A percentile compares a stretch with the other conserved stretches of the same genome.
Conservation (phyloP, 2,888 invertebrate species). For the Zygothrica quintamaculata region DNA sequence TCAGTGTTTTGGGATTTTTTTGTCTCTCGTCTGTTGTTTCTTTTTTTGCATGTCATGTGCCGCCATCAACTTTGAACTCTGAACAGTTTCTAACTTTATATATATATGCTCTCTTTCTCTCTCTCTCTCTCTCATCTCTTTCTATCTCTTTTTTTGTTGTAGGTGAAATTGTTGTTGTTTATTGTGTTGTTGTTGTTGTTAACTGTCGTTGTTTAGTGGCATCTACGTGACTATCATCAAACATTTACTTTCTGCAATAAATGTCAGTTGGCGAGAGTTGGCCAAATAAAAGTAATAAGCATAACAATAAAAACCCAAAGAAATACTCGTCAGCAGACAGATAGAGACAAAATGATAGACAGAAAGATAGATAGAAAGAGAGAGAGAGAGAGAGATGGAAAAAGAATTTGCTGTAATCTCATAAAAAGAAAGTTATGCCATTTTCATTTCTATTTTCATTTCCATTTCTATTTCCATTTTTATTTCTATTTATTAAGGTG, state of each 20-base stretch:
- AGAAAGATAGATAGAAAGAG: neutral
- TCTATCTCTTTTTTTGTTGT: constrained; percentile 2
- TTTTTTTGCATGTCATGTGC: constrained; percentile 74
- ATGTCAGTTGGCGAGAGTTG: constrained; percentile 45
- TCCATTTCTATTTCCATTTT: constrained; percentile 1
- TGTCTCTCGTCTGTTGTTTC: constrained; percentile 43
- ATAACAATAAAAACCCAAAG: constrained; percentile 51
- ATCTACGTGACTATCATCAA: constrained; percentile 73
- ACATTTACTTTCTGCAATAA: constrained; percentile 67
- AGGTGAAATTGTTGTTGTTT: neutral
- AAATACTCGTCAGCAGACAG: constrained; percentile 23
- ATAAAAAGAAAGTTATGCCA: constrained; percentile 43
- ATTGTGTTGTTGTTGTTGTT: constrained; percentile 16
- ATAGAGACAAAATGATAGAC: neutral
- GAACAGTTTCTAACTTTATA: constrained; percentile 23
- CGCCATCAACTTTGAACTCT: constrained; percentile 66
- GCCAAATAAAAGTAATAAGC: constrained; percentile 51
- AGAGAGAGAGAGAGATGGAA: neutral
- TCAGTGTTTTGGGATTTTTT: constrained; percentile 76
- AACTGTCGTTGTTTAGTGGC: constrained; percentile 44
- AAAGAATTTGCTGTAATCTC: constrained; percentile 6
- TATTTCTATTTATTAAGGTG: constrained; percentile 27
- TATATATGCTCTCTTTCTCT: neutral
- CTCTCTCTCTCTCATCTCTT: too few relatives aligned
- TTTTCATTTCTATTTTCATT: neutral